Base-by-base conservation (phyloP, 2,888 invertebrate species). In the Meliscaeva auricollis region DNA sequence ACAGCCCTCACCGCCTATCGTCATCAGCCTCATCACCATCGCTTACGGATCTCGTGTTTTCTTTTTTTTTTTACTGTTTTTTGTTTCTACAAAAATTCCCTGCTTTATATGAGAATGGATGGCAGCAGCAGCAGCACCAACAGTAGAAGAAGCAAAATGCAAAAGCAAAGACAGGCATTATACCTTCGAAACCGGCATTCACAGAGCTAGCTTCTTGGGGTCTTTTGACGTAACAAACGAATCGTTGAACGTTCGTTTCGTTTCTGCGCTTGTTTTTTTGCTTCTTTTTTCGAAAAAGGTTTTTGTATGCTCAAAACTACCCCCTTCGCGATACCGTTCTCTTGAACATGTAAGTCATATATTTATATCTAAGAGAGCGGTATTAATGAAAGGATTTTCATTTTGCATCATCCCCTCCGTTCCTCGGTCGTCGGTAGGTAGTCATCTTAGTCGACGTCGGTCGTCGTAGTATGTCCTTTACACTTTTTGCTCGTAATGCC, bases 381-480 rank as follows among this genome's bases (percentile, higher is more conserved):
- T 88, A 89, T 89, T 90, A 89, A 90, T 89, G 90, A 89, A 90
- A 90, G 90, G 89, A 90, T 90, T 90, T 90, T 88, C 88, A 89
- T 89, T 88, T 88, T 87, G 46, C 81, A 77, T 38, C 54, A n/a
- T 56, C 56, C 22, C 17, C 66, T 30, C 17, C 50, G 44, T 56
- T 41, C 41, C 17, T 44, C 52, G 50, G 30, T 44, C 52, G 50
- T 26, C 35, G 1, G 11, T 38, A 3, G 32, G 2, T 13, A 3
- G 9, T 9, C 46, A 20, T 54, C 20, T 17, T 35, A 6, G 9
- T 56, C 35, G 15, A 22, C 46, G 17, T 9, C 9, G 60, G 22
- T 35, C 17, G 22, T 41, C 6, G 22, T 60, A 48, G n/a, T 69
- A 8, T 35, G 30, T 69, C 11, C 32, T 68, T 30, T 44, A 35